These are phyloP conservation scores for Hedychridium roseum DNA, from an alignment of 2,888 invertebrate genomes.

Conservation along the genomic window DNA sequence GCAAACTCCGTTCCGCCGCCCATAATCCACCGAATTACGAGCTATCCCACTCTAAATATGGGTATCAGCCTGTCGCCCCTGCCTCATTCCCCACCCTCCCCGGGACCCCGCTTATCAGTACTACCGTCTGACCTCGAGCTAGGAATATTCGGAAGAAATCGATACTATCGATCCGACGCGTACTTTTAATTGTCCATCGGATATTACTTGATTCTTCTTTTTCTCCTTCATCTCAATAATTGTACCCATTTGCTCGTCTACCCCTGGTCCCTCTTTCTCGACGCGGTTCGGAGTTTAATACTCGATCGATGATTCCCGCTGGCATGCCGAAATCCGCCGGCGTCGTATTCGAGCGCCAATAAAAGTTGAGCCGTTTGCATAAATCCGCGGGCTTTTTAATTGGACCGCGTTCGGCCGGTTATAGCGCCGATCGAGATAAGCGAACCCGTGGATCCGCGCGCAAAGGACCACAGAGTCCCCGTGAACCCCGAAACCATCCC, in stretches of 20 bases:
- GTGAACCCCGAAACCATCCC: no score
- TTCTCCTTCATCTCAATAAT: not conserved
- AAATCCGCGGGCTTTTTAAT: conserved; percentile 44
- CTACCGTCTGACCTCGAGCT: no score
- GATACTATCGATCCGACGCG: no score
- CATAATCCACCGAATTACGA: conserved; percentile 30
- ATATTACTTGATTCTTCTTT: not conserved
- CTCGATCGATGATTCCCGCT: conserved; percentile 34
- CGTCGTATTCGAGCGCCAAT: conserved; percentile 16
- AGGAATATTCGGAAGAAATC: no score
- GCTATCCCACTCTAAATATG: conserved; percentile 24
- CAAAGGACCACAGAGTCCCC: no score
- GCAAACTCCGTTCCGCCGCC: conserved; percentile 7
- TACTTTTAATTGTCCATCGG: no score
- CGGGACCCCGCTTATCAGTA: not conserved
- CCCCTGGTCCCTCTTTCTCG: not conserved
- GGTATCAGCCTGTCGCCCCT: not conserved
- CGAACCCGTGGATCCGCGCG: no score
- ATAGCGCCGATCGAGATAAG: conserved; percentile 35
- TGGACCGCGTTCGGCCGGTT: conserved; percentile 31
- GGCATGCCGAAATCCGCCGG: conserved; percentile 24
- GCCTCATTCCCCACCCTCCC: not conserved
- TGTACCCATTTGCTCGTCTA: not conserved
- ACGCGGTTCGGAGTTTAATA: not conserved
- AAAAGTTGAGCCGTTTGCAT: conserved; percentile 39